Evolutionary conservation across 2,797 vertebrate genomes (phyloP).

Genomic region (Scolopax rusticola): DNA sequence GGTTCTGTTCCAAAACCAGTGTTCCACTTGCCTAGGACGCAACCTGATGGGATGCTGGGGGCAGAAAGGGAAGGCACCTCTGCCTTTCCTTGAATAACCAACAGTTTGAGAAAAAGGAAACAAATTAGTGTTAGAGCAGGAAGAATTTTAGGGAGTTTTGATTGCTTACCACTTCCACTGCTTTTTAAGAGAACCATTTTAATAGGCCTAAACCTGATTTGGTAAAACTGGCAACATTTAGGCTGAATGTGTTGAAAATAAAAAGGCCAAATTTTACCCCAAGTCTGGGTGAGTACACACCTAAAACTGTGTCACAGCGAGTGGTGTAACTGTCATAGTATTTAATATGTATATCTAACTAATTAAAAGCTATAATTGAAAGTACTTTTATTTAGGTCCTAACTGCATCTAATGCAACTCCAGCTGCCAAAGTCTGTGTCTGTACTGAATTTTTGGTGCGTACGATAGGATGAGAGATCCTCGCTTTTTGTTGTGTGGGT

Average conservation of each 20-base stretch:
- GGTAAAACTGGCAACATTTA: not conserved
- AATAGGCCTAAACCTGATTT: not conserved
- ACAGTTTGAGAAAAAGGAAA: not conserved
- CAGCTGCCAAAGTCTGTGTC: not conserved
- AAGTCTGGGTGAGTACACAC: rapidly evolving
- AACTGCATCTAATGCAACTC: not conserved
- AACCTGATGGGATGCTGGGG: not conserved
- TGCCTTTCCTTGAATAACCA: not conserved
- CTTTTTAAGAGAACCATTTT: not conserved
- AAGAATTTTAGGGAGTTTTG: not conserved
- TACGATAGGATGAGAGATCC: not conserved
- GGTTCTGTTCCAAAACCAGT: not conserved
- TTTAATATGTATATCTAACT: not conserved
- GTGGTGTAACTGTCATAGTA: not conserved
- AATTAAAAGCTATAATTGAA: not conserved
- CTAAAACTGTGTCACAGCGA: not conserved
- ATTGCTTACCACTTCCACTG: not conserved
- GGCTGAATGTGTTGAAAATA: not conserved
- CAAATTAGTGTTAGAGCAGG: not conserved
- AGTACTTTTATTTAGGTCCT: not conserved
- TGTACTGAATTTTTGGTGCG: not conserved
- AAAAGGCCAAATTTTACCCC: not conserved
- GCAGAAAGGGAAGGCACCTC: not conserved
- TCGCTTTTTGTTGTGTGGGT: too few relatives aligned
- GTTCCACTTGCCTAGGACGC: not conserved